Conservation (phyloP, 2,888 invertebrate species). For the Perithous albicinctus region DNA sequence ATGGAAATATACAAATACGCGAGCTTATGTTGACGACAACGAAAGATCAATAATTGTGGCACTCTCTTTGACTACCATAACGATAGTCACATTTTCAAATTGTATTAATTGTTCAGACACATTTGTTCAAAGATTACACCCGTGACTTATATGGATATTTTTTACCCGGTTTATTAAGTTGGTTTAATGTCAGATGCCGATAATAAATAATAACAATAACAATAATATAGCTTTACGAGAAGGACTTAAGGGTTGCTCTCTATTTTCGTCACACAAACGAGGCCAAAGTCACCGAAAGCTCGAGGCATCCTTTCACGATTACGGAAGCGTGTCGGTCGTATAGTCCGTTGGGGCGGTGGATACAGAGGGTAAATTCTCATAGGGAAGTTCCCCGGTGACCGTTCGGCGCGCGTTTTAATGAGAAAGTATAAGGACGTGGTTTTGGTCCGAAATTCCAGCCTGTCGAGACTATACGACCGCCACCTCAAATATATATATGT, state of each 20-base stretch:
- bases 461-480: slow-evolving; percentile 16
- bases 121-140: not conserved
- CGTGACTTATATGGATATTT: not conserved
- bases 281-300: slow-evolving; percentile 49
- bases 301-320: slow-evolving; percentile 40
- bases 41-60: too few relatives aligned
- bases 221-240: slow-evolving; percentile 5
- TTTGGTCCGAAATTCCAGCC: slow-evolving; percentile 22
- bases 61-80: too few relatives aligned
- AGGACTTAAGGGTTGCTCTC: not conserved
- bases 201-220: not conserved
- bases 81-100: too few relatives aligned
- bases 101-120: too few relatives aligned
- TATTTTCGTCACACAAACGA: slow-evolving; percentile 38
- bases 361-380: slow-evolving; percentile 43
- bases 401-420: slow-evolving; percentile 43
- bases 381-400: slow-evolving; percentile 19
- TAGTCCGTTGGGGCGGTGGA: slow-evolving; percentile 19
- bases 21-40: too few relatives aligned
- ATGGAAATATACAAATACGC: too few relatives aligned
- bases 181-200: not conserved
- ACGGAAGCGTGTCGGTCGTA: slow-evolving; percentile 39
- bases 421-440: slow-evolving; percentile 43
- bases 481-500: not conserved
- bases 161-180: not conserved